Evolutionary conservation across 2,888 invertebrate genomes (phyloP).

Genomic region (Sphaerophoria taeniata): DNA sequence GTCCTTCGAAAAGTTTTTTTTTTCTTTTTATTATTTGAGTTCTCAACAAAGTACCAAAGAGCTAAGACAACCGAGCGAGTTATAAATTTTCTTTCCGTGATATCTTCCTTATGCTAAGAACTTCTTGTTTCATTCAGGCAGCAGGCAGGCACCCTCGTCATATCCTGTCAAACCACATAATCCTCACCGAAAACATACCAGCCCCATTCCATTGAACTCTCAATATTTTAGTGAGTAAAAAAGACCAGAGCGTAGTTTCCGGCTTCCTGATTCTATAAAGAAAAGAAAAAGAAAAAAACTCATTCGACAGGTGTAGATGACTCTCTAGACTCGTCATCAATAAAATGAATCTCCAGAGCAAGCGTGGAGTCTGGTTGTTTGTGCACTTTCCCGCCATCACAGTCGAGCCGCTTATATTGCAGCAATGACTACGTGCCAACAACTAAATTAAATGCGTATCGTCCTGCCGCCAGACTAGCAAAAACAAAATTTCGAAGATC

Average conservation of each 20-base stretch:
- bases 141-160: slow-evolving; percentile 23
- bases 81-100: slow-evolving; percentile 47
- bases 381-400: slow-evolving; percentile 25
- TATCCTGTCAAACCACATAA: slow-evolving; percentile 47
- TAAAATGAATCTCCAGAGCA: slow-evolving; percentile 22
- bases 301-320: slow-evolving; percentile 53
- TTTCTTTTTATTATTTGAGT: background rate
- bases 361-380: slow-evolving; percentile 22
- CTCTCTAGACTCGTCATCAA: slow-evolving; percentile 40
- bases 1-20: background rate
- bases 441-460: slow-evolving; percentile 71
- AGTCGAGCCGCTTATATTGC: background rate
- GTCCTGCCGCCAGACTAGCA: slow-evolving; percentile 1
- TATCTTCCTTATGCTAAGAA: slow-evolving; percentile 53
- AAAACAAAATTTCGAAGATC: background rate
- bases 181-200: slow-evolving; percentile 26
- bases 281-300: slow-evolving; percentile 9
- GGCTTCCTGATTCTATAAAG: slow-evolving; percentile 57
- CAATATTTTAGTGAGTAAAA: background rate
- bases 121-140: slow-evolving; percentile 7
- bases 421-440: slow-evolving; percentile 56
- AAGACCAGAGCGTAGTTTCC: slow-evolving; percentile 54
- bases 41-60: background rate
- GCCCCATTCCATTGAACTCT: background rate
- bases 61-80: slow-evolving; percentile 27